Evolutionary conservation across 2,113 vertebrate species (phyloP).

Genomic region (Erpornis zantholeuca): DNA sequence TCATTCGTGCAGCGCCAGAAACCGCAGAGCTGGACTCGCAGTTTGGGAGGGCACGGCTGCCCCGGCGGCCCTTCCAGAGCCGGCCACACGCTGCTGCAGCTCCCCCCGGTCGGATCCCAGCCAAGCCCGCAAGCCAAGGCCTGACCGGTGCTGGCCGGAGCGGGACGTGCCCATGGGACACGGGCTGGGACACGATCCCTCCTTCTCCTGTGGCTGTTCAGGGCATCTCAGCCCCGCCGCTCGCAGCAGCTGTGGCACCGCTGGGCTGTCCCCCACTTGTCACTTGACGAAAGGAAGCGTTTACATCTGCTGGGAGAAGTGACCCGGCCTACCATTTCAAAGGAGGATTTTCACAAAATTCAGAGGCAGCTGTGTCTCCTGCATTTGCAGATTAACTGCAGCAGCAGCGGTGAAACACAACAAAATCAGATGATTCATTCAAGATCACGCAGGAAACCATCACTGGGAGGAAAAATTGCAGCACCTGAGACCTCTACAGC

Average conservation of each 20-base stretch:
- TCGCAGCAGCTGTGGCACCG: neutral
- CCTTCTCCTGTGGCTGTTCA: fast-evolving
- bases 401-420: neutral
- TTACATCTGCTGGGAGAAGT: neutral
- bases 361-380: neutral
- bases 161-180: neutral
- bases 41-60: neutral
- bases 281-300: neutral
- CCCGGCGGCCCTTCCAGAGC: neutral
- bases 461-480: neutral
- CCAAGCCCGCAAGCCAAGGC: neutral
- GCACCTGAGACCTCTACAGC: neutral
- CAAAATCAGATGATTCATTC: neutral
- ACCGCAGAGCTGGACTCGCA: neutral
- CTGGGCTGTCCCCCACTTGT: neutral
- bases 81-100: neutral
- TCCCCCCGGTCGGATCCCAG: neutral
- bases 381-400: neutral
- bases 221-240: neutral
- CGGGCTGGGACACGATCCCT: neutral
- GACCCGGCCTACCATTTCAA: neutral
- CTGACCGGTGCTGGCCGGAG: neutral
- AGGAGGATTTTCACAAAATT: neutral
- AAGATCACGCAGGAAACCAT: neutral
- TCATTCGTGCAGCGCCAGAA: neutral